These are phyloP conservation scores for Trematomus bernacchii DNA, from an alignment of 2,797 vertebrate genomes.

Conservation along the genomic window DNA sequence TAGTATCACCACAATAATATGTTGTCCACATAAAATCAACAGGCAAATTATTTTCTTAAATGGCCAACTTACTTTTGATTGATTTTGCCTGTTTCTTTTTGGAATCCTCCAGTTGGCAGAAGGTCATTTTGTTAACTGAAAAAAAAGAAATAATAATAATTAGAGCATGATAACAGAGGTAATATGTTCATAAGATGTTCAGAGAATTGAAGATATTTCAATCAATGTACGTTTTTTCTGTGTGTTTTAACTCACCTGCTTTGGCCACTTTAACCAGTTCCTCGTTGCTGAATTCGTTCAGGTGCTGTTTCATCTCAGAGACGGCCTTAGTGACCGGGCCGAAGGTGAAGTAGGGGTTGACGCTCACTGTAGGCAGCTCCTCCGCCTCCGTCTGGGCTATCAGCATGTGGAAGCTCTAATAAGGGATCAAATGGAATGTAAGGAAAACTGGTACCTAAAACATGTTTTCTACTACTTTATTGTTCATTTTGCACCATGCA, in stretches of 20 bases:
- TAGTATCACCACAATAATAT: neutral
- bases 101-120: conserved; percentile 86
- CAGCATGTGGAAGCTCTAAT: conserved; percentile 86
- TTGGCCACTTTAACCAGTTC: conserved; percentile 87
- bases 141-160: conserved; percentile 8
- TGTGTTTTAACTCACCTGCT: conserved; percentile 67
- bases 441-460: neutral
- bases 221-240: neutral
- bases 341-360: conserved; percentile 88
- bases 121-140: conserved; percentile 89
- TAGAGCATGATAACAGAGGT: neutral
- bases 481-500: neutral
- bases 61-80: conserved; percentile 79
- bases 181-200: neutral
- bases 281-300: conserved; percentile 86
- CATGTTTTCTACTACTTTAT: neutral
- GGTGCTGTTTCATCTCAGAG: conserved; percentile 88
- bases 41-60: neutral
- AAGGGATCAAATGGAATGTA: neutral
- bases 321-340: conserved; percentile 84
- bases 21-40: conserved; percentile 5
- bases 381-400: conserved; percentile 87
- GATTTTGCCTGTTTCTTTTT: conserved; percentile 77
- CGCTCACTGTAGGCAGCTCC: conserved; percentile 84
- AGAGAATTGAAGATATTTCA: neutral